Evolutionary conservation across 30 jellyfish, hydroid and myxozoan genomes (phyloP), one percentile per base, ranked within the genome.

Genomic region (Sanderia malayensis): DNA sequence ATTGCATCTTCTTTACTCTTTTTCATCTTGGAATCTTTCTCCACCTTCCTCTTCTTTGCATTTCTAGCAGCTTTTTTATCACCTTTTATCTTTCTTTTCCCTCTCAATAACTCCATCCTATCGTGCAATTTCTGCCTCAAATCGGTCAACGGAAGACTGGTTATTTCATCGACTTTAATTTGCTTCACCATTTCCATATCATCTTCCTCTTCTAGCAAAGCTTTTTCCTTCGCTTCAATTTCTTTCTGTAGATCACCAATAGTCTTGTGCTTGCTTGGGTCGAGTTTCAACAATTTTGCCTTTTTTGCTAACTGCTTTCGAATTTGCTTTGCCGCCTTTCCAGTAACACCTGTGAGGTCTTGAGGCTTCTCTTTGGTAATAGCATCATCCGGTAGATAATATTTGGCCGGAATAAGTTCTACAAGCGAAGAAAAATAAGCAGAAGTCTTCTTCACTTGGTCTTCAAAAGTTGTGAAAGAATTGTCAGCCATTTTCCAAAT

Each of bases 321-420:
- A 17, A 61, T 45, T 61, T 83, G 85, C 61, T 64, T 85, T 34
- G 86, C 73, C 7, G 88, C 58, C 66, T 59, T 71, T 10, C 86
- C 86, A 21, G 64, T 24, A 1, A 20, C 68, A 0, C n/a, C 32
- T 1, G 37, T 53, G 15, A 20, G 58, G 26, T 53, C 80, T n/a
- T 64, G 67, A 10, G 6, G 70, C 30, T 58, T 20, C 9, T 32
- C 25, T 31, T 27, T 44, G 61, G 24, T 45, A n/a, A 44, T 13
- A 4, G 66, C 65, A 17, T 69, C 85, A 1, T 84, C 82, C 2
- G 76, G 63, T 8, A 85, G 82, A 47, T 78, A 92, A 65, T 52
- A 74, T 75, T 92, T 92, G 13, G 95, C 81, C 62, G 98, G 98
- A 20, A 92, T 92, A 31, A 92, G 71, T 55, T 84, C 95, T 18